Evolutionary conservation across 2,888 invertebrate species (phyloP), one percentile per base, ranked within the genome.

Genomic region (Lasius fuliginosus): DNA sequence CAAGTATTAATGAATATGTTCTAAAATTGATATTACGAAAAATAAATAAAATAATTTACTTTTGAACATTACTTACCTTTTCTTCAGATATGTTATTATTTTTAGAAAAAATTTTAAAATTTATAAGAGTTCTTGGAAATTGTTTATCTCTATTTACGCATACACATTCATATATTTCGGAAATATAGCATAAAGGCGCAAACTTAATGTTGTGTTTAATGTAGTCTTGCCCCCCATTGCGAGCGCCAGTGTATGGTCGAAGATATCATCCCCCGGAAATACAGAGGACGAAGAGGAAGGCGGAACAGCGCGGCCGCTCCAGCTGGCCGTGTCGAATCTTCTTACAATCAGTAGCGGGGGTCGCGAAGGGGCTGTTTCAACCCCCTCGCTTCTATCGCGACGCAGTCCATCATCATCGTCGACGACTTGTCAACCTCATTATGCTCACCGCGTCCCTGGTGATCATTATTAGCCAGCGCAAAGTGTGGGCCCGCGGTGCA

Each of bases 251-350:
- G 64, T 23, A 60, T 1, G 33, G 68, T 56, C 65, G 46, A 56
- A 74, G 82, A 86, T 87, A 76, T 84, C 82, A 62, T 85, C 84
- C 83, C 69, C 56, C 64, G 76, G 85, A 87, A 85, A 76, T 87
- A 84, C 82, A 79, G 81, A 82, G 82, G 65, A 85, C 67, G 84
- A 85, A 86, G 85, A 86, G 65, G 85, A 85, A 85, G 83, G 79
- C 85, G 86, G 87, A 83, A 86, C 79, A 85, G 86, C 82, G 86
- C 83, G 87, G 8, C 85, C 87, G 86, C 85, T 87, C 85, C 94
- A 95, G 94, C 94, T 95, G 94, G 91, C 94, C 94, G 93, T 94
- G 85, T 91, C 94, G 92, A 95, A 95, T 95, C 90, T 88, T 87
- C 89, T 92, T 23, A 23, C 23, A 23, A 23, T 23, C 88, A 46